Evolutionary conservation across 2,797 vertebrate genomes (phyloP).

Genomic region (Girardinus metallicus): DNA sequence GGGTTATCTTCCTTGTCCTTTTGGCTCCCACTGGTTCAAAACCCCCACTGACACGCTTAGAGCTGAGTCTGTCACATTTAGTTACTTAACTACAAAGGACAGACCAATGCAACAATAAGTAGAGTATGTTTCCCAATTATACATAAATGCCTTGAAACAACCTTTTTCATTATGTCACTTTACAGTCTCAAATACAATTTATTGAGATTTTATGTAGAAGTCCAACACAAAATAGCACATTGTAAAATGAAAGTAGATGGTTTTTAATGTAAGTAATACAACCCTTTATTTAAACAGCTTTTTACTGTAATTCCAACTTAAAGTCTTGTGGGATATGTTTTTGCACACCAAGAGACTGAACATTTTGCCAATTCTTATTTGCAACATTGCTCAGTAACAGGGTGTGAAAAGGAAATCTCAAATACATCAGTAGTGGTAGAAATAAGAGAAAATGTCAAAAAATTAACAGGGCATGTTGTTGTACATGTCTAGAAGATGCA

Average conservation of each 20-base stretch:
- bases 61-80: slow-evolving; percentile 71
- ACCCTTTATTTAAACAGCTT: neutral
- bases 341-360: neutral
- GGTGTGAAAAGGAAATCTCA: neutral
- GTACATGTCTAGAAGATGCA: slow-evolving; percentile 8
- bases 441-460: neutral
- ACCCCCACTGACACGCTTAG: slow-evolving; percentile 65
- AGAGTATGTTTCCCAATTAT: slow-evolving; percentile 43
- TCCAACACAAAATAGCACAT: neutral
- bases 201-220: neutral
- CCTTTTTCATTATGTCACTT: neutral
- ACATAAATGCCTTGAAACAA: neutral
- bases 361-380: neutral
- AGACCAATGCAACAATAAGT: slow-evolving; percentile 66
- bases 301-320: neutral
- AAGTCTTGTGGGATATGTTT: neutral
- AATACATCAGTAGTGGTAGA: neutral
- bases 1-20: slow-evolving; percentile 40
- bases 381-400: neutral
- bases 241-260: neutral
- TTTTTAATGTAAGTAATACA: neutral
- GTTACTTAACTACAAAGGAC: slow-evolving; percentile 56
- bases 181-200: neutral
- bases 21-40: slow-evolving; percentile 40
- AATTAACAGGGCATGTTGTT: neutral